Conservation (phyloP, 92 coral and sea anemone species). For the Palythoa grandiflora region DNA sequence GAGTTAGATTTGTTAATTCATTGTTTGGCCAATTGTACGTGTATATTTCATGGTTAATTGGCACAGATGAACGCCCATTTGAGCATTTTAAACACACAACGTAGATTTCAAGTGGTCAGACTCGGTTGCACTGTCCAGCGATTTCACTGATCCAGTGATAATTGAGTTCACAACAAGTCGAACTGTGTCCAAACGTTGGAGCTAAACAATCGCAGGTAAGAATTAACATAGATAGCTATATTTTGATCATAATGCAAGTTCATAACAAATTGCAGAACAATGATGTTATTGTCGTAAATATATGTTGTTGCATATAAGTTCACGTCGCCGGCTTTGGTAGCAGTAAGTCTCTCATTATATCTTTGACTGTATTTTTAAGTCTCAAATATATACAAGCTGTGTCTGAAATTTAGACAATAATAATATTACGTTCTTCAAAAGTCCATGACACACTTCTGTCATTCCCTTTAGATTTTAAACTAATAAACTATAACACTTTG, state of each 20-base stretch:
- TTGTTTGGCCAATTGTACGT: not conserved
- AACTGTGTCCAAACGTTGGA: not conserved
- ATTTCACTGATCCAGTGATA: not conserved
- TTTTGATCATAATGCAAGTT: no score
- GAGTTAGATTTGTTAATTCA: not conserved
- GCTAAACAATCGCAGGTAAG: not conserved
- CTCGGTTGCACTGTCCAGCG: not conserved
- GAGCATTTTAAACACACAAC: slow-evolving; percentile 26
- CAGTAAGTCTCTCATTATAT: no score
- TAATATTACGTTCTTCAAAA: not conserved
- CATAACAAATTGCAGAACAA: no score
- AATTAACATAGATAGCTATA: not conserved
- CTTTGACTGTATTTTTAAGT: no score
- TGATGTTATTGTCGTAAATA: no score
- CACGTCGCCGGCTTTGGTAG: no score
- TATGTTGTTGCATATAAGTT: no score
- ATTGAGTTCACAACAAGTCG: not conserved
- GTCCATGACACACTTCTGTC: not conserved
- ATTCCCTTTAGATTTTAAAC: not conserved
- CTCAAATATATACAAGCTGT: not conserved
- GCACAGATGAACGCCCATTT: slow-evolving; percentile 30
- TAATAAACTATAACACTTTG: not conserved
- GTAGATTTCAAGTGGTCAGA: slow-evolving; percentile 7
- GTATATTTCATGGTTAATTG: not conserved
- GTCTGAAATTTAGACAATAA: not conserved